These are phyloP conservation scores for Heliconius hewitsoni DNA, from an alignment of 1,140 invertebrate genomes.

Conservation along the genomic window DNA sequence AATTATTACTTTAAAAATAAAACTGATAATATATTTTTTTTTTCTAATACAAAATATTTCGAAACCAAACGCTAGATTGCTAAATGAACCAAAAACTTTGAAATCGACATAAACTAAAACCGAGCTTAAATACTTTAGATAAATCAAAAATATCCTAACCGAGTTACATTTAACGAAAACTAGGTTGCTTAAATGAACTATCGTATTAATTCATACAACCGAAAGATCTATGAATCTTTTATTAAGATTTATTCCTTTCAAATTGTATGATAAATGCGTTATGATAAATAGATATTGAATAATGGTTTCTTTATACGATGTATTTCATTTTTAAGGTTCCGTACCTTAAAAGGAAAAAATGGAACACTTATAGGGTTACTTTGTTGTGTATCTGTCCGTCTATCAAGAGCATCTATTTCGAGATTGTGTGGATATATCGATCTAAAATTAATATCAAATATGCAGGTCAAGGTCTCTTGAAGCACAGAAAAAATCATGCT, in stretches of 20 bases:
- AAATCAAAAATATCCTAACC: conserved; percentile 19
- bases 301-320: no score
- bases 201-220: conserved; percentile 36
- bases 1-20: neutral
- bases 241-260: conserved; percentile 34
- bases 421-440: no score
- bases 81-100: neutral
- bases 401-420: no score
- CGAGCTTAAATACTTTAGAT: neutral
- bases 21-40: neutral
- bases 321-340: no score
- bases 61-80: neutral
- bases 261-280: conserved; percentile 39
- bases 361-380: no score
- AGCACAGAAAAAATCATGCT: no score
- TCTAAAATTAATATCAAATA: no score
- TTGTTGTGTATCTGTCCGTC: no score
- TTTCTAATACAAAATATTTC: neutral
- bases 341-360: no score
- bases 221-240: conserved; percentile 39
- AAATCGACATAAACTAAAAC: neutral
- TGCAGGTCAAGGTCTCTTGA: no score
- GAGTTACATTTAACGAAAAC: conserved; percentile 18
- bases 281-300: conserved; percentile 10
- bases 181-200: conserved; percentile 33